Evolutionary conservation across 1,140 invertebrate species (phyloP).

Genomic region (Scaptomyza pallida): DNA sequence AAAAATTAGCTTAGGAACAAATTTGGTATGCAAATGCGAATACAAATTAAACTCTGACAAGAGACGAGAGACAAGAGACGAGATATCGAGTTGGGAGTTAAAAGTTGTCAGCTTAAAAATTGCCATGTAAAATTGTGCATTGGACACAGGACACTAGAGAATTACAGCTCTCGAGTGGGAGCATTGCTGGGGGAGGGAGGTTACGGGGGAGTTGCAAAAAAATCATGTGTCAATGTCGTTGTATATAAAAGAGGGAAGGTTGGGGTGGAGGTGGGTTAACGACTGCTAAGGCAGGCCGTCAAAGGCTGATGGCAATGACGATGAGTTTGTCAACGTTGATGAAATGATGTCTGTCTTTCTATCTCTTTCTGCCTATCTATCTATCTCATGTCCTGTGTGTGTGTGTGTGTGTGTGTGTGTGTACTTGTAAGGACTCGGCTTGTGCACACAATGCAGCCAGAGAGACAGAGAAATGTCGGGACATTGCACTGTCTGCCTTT

Average conservation of each 20-base stretch:
- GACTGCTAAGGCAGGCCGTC: conserved; percentile 35
- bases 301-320: conserved; percentile 42
- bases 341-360: conserved; percentile 60
- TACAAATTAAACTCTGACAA: background rate
- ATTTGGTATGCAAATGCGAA: conserved; percentile 44
- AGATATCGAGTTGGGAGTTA: background rate
- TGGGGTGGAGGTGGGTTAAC: conserved; percentile 28
- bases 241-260: too few species aligned
- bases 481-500: conserved; percentile 62
- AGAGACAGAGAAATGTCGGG: conserved; percentile 60
- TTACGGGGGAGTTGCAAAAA: background rate
- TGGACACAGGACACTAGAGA: conserved; percentile 24
- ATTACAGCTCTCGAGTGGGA: conserved; percentile 10
- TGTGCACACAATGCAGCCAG: conserved; percentile 51
- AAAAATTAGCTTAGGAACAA: conserved; percentile 65
- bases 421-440: conserved; percentile 72
- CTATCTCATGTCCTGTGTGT: conserved; percentile 17
- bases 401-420: conserved; percentile 35
- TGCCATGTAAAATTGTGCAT: conserved; percentile 68
- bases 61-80: background rate
- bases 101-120: conserved; percentile 52
- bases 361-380: background rate
- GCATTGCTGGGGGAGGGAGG: too few species aligned
- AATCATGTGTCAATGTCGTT: conserved; percentile 45
- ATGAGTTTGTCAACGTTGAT: conserved; percentile 78